phyloP scores from a whole-genome alignment of 2,888 invertebrate genomes.

The Embidobia sp. region DNA sequence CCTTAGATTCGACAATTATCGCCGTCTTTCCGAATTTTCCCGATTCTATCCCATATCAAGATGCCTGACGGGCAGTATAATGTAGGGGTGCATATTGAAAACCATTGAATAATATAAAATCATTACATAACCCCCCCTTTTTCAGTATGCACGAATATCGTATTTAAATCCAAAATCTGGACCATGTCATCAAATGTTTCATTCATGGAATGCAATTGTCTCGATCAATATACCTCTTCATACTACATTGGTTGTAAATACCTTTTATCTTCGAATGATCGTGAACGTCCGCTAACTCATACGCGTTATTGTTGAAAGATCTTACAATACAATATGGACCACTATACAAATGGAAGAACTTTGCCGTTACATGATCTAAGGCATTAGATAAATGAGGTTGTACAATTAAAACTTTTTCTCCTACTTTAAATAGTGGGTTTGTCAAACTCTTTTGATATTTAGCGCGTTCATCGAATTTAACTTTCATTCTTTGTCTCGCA shows the following conservation, averaged over 20 bases:
- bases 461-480: slow-evolving; percentile 14
- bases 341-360: slow-evolving; percentile 34
- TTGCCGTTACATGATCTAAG: background rate
- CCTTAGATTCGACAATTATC: too few relatives aligned
- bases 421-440: background rate
- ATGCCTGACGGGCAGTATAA: too few relatives aligned
- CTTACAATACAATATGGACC: slow-evolving; percentile 11
- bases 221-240: background rate
- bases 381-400: slow-evolving; percentile 30
- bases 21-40: too few relatives aligned
- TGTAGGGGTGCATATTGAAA: too few relatives aligned
- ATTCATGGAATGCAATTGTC: background rate
- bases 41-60: too few relatives aligned
- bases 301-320: slow-evolving; percentile 27
- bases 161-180: too few relatives aligned
- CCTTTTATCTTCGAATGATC: slow-evolving; percentile 4
- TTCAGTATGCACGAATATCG: too few relatives aligned
- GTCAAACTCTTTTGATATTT: slow-evolving; percentile 14
- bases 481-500: background rate
- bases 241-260: slow-evolving; percentile 8
- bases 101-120: too few relatives aligned
- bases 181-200: too few relatives aligned
- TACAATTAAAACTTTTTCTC: slow-evolving; percentile 13
- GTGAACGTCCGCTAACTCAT: slow-evolving; percentile 10
- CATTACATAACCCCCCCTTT: slow-evolving; percentile 1